Percentiles rank a stretch among this genome's conserved stretches.
Conservation (phyloP, 2,888 invertebrate genomes). For the Himalopsyche anomala region DNA sequence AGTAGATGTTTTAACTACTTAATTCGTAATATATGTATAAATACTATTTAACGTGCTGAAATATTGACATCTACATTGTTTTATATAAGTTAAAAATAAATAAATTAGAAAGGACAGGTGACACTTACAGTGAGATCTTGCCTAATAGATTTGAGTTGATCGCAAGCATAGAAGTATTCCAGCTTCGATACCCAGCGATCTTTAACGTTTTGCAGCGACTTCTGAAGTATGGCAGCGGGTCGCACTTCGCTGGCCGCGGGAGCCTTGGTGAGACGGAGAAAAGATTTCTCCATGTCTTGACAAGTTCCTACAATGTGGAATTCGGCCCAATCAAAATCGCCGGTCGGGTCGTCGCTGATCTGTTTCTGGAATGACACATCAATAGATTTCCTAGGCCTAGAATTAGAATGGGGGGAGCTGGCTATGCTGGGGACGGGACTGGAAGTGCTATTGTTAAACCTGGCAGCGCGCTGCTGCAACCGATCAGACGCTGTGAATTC, state of each 20-base stretch:
- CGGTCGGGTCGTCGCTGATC: constrained; percentile 79
- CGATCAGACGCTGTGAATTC: constrained; percentile 83
- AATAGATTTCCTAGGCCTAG: constrained; percentile 67
- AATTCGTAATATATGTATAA: too few relatives aligned
- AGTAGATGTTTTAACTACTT: too few relatives aligned
- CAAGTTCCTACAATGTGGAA: constrained; percentile 97
- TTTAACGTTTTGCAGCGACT: constrained; percentile 93
- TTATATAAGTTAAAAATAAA: too few relatives aligned
- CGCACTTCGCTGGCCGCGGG: constrained; percentile 94
- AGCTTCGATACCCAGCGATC: constrained; percentile 91
- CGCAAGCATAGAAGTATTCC: constrained; percentile 98
- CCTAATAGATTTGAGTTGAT: constrained; percentile 98
- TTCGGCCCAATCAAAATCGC: constrained; percentile 89
- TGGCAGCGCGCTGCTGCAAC: constrained; percentile 91
- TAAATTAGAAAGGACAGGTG: neutral
- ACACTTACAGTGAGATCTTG: constrained; percentile 96
- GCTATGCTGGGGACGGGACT: constrained; percentile 73
- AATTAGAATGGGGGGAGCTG: constrained; percentile 72
- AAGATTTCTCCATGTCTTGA: constrained; percentile 95
- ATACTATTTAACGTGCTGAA: too few relatives aligned
- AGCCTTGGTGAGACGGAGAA: constrained; percentile 96
- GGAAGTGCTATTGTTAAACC: constrained; percentile 80
- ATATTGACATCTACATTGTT: too few relatives aligned
- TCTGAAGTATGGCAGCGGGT: constrained; percentile 89
- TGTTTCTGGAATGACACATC: constrained; percentile 71